These are phyloP conservation scores for Apamea anceps DNA, from an alignment of 2,888 invertebrate species.

Conservation along the genomic window DNA sequence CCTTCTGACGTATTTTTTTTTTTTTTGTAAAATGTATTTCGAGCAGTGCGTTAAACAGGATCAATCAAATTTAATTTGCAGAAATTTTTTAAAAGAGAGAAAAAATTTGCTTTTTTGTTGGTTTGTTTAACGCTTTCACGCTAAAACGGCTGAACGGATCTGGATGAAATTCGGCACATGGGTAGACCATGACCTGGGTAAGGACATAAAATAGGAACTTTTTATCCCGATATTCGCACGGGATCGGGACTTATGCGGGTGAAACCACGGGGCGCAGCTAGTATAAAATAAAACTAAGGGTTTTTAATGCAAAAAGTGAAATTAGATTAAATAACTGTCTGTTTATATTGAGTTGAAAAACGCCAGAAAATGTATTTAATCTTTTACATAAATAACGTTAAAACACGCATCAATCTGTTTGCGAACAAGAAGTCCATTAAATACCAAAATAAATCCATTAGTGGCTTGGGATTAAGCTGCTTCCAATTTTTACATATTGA, in stretches of 20 bases:
- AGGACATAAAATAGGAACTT: too few relatives aligned
- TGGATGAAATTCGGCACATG: too few relatives aligned
- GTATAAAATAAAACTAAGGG: background rate
- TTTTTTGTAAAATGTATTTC: background rate
- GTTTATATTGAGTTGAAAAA: background rate
- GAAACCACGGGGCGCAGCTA: too few relatives aligned
- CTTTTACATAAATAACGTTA: constrained; percentile 4
- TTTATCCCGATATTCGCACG: too few relatives aligned
- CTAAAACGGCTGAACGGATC: too few relatives aligned
- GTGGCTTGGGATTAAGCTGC: too few relatives aligned
- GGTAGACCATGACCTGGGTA: too few relatives aligned
- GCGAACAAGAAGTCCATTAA: constrained; percentile 25
- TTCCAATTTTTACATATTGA: too few relatives aligned
- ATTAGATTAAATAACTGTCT: background rate
- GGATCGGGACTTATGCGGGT: too few relatives aligned
- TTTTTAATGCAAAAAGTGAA: background rate
- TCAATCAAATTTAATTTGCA: background rate
- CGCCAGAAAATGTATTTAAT: constrained; percentile 6
- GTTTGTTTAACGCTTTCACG: background rate
- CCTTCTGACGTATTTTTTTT: background rate
- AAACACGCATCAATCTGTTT: constrained; percentile 8
- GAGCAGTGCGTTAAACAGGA: too few relatives aligned
- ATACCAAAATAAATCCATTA: constrained; percentile 32
- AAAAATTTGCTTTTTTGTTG: background rate
- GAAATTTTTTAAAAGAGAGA: too few relatives aligned